These are phyloP conservation scores for Palaemon carinicauda DNA, from an alignment of 1,140 invertebrate genomes.

Conservation along the genomic window DNA sequence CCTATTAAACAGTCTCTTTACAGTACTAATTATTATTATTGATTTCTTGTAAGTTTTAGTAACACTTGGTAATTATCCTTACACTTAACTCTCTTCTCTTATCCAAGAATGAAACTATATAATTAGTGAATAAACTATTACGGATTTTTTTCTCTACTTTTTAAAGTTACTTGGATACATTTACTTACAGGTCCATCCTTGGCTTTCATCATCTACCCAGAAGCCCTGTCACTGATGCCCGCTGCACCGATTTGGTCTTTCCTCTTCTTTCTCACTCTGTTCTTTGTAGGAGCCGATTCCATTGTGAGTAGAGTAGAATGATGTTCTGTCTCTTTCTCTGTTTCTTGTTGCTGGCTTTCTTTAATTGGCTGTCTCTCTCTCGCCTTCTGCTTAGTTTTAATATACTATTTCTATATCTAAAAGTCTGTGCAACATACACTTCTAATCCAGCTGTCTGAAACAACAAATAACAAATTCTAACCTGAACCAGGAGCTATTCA, in stretches of 20 bases:
- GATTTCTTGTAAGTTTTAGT: too few species aligned
- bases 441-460: too few species aligned
- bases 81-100: too few species aligned
- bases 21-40: too few species aligned
- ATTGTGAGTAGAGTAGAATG: slow-evolving; percentile 7
- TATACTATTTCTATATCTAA: too few species aligned
- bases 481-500: too few species aligned
- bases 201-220: slow-evolving; percentile 70
- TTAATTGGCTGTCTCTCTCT: not conserved
- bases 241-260: slow-evolving; percentile 68
- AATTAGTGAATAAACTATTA: not conserved
- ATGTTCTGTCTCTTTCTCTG: not conserved
- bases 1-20: too few species aligned
- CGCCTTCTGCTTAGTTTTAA: too few species aligned
- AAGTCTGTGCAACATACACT: too few species aligned
- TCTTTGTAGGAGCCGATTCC: slow-evolving; percentile 63
- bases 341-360: not conserved
- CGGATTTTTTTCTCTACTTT: not conserved
- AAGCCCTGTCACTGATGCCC: slow-evolving; percentile 68
- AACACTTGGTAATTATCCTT: too few species aligned
- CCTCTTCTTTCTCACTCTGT: slow-evolving; percentile 68
- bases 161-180: not conserved
- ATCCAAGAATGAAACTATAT: too few species aligned
- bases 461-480: too few species aligned
- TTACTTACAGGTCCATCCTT: slow-evolving; percentile 64